These are phyloP conservation scores for Drosophila grimshawi DNA, from an alignment of 1,140 invertebrate genomes.

Conservation along the genomic window DNA sequence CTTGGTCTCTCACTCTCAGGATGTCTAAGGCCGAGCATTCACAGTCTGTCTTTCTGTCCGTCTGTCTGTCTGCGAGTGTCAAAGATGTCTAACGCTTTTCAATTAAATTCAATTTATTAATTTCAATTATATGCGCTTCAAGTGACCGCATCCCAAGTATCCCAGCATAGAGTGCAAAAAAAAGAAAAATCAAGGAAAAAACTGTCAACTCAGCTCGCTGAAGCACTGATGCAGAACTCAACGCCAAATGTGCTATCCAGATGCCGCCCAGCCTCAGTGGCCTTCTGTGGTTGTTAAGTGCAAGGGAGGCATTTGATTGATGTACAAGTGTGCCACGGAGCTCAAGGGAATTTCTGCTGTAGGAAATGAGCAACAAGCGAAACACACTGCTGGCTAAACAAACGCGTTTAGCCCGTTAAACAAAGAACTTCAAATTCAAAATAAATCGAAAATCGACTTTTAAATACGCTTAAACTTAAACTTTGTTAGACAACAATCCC, in stretches of 20 bases:
- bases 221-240: conserved; percentile 60
- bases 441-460: conserved; percentile 4
- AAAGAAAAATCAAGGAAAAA: conserved; percentile 34
- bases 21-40: conserved; percentile 10
- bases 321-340: conserved; percentile 16
- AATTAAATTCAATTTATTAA: conserved; percentile 83
- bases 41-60: conserved; percentile 3
- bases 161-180: conserved; percentile 15
- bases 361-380: conserved; percentile 13
- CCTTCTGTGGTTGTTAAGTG: conserved; percentile 43
- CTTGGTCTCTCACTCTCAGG: conserved; percentile 1
- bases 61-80: conserved; percentile 36
- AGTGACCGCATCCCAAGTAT: conserved; percentile 46
- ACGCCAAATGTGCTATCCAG: conserved; percentile 29
- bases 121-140: conserved; percentile 79
- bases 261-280: conserved; percentile 16
- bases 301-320: conserved; percentile 62
- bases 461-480: conserved; percentile 13
- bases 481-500: too few relatives aligned
- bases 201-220: conserved; percentile 62
- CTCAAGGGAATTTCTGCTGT: background rate
- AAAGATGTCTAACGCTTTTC: conserved; percentile 66
- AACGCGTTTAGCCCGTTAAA: conserved; percentile 42
- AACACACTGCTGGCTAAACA: conserved; percentile 22
- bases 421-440: conserved; percentile 12